Conservation (phyloP, 2,113 vertebrate genomes). For the Catharus bicknelli region DNA sequence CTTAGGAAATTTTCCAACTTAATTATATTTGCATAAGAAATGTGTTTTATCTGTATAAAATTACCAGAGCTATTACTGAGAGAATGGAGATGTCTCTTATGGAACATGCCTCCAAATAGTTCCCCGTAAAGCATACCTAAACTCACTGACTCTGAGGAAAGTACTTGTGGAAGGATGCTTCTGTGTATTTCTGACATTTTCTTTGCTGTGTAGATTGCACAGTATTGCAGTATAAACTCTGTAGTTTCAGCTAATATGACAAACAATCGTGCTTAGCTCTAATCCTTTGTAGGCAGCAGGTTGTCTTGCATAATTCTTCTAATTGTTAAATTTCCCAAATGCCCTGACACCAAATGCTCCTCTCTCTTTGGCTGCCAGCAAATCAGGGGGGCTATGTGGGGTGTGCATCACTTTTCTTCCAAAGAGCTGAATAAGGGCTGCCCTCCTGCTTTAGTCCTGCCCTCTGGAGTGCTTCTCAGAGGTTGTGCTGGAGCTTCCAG, state of each 20-base stretch:
- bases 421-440: neutral
- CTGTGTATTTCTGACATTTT: neutral
- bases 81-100: neutral
- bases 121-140: neutral
- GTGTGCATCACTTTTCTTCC: neutral
- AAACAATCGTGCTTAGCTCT: neutral
- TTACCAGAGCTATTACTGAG: neutral
- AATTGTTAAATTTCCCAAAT: neutral
- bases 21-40: neutral
- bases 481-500: neutral
- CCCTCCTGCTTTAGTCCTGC: neutral
- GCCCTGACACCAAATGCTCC: neutral
- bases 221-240: neutral
- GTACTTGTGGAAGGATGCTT: neutral
- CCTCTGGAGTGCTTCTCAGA: neutral
- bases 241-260: neutral
- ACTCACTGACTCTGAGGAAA: neutral
- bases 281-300: neutral
- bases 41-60: neutral
- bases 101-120: neutral
- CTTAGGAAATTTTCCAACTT: neutral
- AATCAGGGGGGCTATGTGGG: neutral
- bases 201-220: neutral
- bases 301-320: neutral
- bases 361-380: rapidly evolving